Evolutionary conservation across 2,888 invertebrate genomes (phyloP).

Genomic region (Oxyscelio sp.): DNA sequence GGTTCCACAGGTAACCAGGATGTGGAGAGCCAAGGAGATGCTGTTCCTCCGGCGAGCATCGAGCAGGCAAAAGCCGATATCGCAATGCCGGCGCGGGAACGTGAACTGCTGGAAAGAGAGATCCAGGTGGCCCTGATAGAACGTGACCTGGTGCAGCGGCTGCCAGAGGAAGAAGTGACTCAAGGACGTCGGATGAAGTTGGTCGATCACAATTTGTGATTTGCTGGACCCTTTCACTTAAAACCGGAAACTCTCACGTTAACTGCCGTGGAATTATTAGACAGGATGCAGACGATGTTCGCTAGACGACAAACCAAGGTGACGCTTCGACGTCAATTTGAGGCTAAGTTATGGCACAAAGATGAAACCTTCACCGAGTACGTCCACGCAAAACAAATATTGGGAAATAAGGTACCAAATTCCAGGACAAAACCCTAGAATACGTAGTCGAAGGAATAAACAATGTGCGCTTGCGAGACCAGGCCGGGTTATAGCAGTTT

Average conservation of each 20-base stretch:
- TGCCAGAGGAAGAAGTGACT: neutral
- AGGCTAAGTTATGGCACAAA: neutral
- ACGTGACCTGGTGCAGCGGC: neutral
- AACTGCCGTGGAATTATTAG: neutral
- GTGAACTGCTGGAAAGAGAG: neutral
- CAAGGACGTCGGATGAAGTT: neutral
- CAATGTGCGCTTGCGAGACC: neutral
- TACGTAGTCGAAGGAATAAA: constrained; percentile 1
- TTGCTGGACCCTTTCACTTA: too few species aligned
- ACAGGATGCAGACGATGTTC: neutral
- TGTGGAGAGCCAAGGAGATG: too few species aligned
- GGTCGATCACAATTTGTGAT: too few species aligned
- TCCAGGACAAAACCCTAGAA: neutral
- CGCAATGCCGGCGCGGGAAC: neutral
- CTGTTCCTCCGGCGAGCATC: too few species aligned
- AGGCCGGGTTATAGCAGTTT: neutral
- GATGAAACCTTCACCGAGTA: constrained; percentile 14
- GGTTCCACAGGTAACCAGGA: too few species aligned
- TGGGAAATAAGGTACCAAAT: constrained; percentile 6
- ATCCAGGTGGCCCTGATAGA: neutral
- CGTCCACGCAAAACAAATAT: neutral
- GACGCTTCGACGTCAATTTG: neutral
- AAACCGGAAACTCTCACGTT: neutral
- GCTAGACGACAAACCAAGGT: neutral
- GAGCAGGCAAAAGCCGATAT: neutral